Base-by-base conservation (phyloP, 2,113 vertebrate species). In the Neodontobutis hainanensis region DNA sequence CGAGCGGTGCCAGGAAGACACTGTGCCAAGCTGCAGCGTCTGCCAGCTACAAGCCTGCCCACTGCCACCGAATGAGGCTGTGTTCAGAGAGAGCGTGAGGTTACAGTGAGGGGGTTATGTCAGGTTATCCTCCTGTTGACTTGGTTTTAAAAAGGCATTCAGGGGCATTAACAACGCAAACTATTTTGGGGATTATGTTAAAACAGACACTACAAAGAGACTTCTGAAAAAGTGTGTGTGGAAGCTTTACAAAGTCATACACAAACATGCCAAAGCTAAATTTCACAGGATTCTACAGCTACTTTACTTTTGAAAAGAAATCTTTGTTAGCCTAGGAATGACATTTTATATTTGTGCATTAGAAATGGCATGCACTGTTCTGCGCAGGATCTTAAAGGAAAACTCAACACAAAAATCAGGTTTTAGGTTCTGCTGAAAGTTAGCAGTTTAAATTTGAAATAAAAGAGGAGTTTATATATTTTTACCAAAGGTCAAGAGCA, bases 1-100 rank as follows among this genome's bases (percentile, higher is more conserved):
- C 68, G 48, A 45, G 16, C 56, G 38, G 70, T 86, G 87, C 80
- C 85, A 90, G 77, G 68, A 61, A 75, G 75, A 56, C 68, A 65
- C 57, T 71, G 77, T 77, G 82, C 83, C 85, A 84, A 76, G 78
- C 68, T 70, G 68, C 43, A 61, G 53, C 14, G 80, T 73, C 77
- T 88, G 90, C 90, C 86, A 89, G 75, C 73, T 75, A 80, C 78
- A 82, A 70, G 77, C 63, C 70, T 75, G 62, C 74, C 82, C 75
- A 78, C 72, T 78, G 63, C 78, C 86, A 79, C 75, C 70, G 70
- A 83, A 27, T 27, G 19, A 27, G 19, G 19, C 19, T 27, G 19
- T 27, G 19, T 27, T 27, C 70, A 85, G 68, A 71, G 73, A 36
- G 52, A 55, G 72, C 52, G 52, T 60, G 65, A 75, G 68, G 38